These are phyloP conservation scores for Smithornis capensis DNA, from an alignment of 2,113 vertebrate genomes.

Conservation along the genomic window DNA sequence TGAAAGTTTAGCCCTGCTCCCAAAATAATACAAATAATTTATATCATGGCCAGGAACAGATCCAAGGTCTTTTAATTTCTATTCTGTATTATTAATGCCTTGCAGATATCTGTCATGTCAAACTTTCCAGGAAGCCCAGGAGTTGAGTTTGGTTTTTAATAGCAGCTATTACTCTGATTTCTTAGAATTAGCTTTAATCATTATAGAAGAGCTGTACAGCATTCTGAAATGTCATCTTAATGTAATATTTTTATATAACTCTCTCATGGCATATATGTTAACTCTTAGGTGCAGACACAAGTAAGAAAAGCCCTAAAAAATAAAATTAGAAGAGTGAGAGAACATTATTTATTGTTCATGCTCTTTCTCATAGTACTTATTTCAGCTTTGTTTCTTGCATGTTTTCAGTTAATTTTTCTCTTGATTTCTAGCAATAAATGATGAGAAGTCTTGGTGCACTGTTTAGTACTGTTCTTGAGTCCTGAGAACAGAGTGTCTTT, in stretches of 20 bases:
- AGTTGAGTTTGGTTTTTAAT: slow-evolving; percentile 48
- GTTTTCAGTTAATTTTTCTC: background rate
- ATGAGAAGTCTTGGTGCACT: background rate
- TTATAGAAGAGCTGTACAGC: slow-evolving; percentile 54
- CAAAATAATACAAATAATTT: background rate
- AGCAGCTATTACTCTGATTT: slow-evolving; percentile 66
- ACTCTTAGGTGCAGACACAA: background rate
- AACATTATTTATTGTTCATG: background rate
- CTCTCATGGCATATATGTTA: background rate
- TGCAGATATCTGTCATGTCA: slow-evolving; percentile 57
- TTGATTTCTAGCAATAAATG: background rate
- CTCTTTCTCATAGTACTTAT: background rate
- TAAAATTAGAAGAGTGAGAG: background rate
- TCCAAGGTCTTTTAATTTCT: slow-evolving; percentile 30
- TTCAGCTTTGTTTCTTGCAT: background rate
- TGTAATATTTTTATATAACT: slow-evolving; percentile 46
- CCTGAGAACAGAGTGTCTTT: background rate
- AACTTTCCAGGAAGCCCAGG: slow-evolving; percentile 60
- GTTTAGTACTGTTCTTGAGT: background rate
- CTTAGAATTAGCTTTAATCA: slow-evolving; percentile 64
- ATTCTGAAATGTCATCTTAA: slow-evolving; percentile 57
- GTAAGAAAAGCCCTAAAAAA: background rate
- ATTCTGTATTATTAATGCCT: slow-evolving; percentile 51
- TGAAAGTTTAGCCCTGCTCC: background rate
- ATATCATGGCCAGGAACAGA: background rate